Percentiles rank a stretch among this genome's conserved stretches.
These are phyloP conservation scores for Sus cebifrons DNA, from an alignment of 2,797 vertebrate species.

Conservation along the genomic window DNA sequence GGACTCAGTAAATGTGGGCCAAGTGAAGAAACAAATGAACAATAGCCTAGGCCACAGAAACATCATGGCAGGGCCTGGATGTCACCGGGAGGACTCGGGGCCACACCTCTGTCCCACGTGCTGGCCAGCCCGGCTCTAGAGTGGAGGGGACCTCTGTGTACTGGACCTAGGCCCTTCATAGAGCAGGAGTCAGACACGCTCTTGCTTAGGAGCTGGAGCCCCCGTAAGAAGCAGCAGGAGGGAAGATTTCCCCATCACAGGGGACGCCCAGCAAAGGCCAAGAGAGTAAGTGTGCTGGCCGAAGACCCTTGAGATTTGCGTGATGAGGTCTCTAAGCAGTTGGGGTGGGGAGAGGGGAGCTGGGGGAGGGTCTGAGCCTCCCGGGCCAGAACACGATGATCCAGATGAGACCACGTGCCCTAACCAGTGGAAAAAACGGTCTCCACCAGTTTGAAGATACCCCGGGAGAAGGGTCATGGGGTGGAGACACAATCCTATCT, in stretches of 20 bases:
- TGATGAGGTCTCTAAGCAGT: neutral
- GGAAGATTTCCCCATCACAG: neutral
- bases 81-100: neutral
- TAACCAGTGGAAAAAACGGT: neutral
- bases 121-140: neutral
- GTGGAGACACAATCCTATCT: neutral
- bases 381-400: neutral
- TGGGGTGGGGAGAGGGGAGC: no score
- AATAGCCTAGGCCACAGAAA: neutral
- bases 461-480: neutral
- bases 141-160: neutral
- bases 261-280: neutral
- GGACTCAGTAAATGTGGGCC: neutral
- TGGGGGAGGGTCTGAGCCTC: neutral
- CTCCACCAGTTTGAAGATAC: neutral
- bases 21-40: neutral
- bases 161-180: neutral
- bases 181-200: constrained; percentile 24
- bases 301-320: neutral
- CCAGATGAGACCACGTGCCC: neutral
- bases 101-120: neutral
- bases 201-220: neutral
- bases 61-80: neutral
- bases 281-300: neutral
- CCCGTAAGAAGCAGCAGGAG: neutral